phyloP scores from a whole-genome alignment of 2,797 vertebrate species.

The Dallia pectoralis region DNA sequence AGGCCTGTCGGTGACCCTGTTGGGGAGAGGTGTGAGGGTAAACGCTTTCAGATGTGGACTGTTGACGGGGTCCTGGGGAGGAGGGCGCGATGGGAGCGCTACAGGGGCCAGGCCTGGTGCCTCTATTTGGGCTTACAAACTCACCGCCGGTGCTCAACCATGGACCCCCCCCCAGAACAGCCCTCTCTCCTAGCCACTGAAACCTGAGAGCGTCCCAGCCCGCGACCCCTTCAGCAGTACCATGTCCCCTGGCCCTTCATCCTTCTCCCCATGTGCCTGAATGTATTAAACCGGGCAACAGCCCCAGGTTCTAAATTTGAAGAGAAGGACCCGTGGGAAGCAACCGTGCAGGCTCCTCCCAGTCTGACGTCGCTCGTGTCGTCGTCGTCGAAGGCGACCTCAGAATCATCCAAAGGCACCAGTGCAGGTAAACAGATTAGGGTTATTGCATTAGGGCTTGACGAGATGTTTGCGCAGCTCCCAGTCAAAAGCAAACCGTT shows the following conservation, averaged over 20 bases:
- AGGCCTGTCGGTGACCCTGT: conserved; percentile 59
- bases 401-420: conserved; percentile 36
- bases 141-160: conserved; percentile 58
- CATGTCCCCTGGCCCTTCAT: neutral
- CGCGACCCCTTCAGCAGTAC: conserved; percentile 14
- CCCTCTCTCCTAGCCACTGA: conserved; percentile 55
- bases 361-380: conserved; percentile 7
- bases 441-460: conserved; percentile 48
- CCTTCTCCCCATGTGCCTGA: conserved; percentile 1
- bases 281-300: conserved; percentile 1
- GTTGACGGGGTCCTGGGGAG: conserved; percentile 43
- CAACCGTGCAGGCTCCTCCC: conserved; percentile 7
- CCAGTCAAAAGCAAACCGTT: conserved; percentile 32
- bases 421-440: conserved; percentile 47
- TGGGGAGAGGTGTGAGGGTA: conserved; percentile 70
- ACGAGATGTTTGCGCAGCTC: conserved; percentile 27
- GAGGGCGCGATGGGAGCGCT: conserved; percentile 43
- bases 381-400: neutral
- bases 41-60: conserved; percentile 74
- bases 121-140: conserved; percentile 62
- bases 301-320: neutral
- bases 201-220: conserved; percentile 51
- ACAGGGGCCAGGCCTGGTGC: conserved; percentile 60
- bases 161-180: conserved; percentile 51
- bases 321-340: neutral